Evolutionary conservation across 2,113 vertebrate genomes (phyloP), one percentile per base, ranked within the genome.

Genomic region (Corythoichthys intestinalis): DNA sequence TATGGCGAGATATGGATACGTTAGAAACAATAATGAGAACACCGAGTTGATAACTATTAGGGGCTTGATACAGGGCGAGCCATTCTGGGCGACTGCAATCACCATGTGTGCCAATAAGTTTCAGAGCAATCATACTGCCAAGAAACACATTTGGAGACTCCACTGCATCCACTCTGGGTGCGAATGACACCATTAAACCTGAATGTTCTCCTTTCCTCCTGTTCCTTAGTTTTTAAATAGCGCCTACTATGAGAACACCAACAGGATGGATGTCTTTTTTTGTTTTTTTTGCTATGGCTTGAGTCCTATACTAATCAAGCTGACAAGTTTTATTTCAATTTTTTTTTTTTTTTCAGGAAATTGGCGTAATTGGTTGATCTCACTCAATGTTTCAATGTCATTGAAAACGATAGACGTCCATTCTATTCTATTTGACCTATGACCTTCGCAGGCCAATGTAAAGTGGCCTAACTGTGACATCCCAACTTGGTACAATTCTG

Each of bases 131-230:
- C 35, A 14, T 15, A 35, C 63, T 79, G 81, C 78, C 80, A 85
- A 81, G 63, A 84, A 82, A 75, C 79, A 71, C 67, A 76, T 74
- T 83, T 80, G 71, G 83, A 70, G 67, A 54, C 68, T 66, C 54
- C 37, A 39, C 44, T 44, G 39, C 70, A 71, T 60, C 81, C 65
- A 59, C 6, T 72, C 70, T 52, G 44, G 65, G 82, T 79, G 80
- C 65, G 70, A 86, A 10, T 52, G 58, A 70, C 44, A 50, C 71
- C 47, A 6, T 65, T 53, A 28, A 62, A 67, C 73, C 70, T 74
- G 72, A 68, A 72, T 71, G 76, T 85, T 80, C 69, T 75, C 69
- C 74, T 76, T 69, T 56, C n/a, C 69, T 65, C 10, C 35, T 67
- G 37, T 38, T 44, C 52, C 15, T 65, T 67, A 4, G 6, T 67